Percentiles rank a stretch among this genome's conserved stretches.
Evolutionary conservation across 2,113 vertebrate genomes (phyloP).

Genomic region (Passer domesticus): DNA sequence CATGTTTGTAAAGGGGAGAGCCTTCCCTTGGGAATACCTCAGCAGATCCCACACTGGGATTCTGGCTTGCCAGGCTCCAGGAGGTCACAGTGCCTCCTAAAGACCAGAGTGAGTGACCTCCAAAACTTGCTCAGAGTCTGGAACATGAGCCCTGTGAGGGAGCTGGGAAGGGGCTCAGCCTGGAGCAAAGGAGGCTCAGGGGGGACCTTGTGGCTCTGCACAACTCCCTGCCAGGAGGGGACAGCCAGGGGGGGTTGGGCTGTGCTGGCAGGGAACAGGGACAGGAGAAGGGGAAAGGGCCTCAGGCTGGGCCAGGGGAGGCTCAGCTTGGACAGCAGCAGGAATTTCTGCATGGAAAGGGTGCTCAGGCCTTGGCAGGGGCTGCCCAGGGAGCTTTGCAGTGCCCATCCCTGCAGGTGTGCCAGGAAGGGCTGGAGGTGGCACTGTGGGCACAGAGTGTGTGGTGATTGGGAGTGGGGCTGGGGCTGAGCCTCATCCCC

Average conservation of each 20-base stretch:
- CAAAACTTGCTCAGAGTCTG: neutral
- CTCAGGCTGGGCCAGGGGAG: neutral
- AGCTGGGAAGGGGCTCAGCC: neutral
- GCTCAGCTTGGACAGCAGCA: neutral
- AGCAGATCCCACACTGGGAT: rapidly evolving
- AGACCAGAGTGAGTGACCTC: neutral
- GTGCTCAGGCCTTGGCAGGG: neutral
- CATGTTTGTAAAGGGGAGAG: neutral
- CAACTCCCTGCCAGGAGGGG: neutral
- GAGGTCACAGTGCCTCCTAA: neutral
- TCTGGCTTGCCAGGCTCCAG: neutral
- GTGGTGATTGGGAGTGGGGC: neutral
- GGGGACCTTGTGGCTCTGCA: neutral
- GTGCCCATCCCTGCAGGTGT: neutral
- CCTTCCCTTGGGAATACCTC: neutral
- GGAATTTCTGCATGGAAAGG: neutral
- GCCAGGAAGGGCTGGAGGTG: neutral
- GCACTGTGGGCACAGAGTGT: neutral
- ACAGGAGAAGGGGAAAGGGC: neutral
- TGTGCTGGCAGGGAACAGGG: neutral
- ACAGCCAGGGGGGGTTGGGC: neutral
- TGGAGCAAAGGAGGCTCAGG: neutral
- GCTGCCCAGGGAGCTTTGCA: neutral
- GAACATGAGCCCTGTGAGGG: neutral
- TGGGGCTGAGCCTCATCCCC: neutral